phyloP scores from a whole-genome alignment of 2,113 vertebrate genomes.

The Elaphurus davidianus region DNA sequence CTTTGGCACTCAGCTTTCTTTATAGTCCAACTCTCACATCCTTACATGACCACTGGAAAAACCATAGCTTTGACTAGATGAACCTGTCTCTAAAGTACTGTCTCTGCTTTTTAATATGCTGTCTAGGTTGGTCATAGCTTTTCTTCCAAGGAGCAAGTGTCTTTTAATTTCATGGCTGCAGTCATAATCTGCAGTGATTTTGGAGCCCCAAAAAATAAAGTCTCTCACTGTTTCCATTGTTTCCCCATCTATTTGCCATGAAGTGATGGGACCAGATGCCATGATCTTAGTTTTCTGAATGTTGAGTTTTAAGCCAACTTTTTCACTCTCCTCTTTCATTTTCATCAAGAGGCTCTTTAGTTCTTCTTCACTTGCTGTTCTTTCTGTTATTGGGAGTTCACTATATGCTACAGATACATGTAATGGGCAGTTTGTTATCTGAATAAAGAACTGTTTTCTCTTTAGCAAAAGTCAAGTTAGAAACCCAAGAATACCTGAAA shows the following conservation, averaged over 20 bases:
- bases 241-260: neutral
- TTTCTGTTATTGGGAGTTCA: neutral
- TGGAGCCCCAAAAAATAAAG: neutral
- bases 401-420: neutral
- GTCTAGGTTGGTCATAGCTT: neutral
- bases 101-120: neutral
- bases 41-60: neutral
- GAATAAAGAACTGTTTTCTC: neutral
- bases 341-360: neutral
- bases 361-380: neutral
- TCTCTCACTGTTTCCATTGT: neutral
- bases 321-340: neutral
- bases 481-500: neutral
- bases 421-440: neutral
- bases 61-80: neutral
- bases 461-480: neutral
- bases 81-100: neutral
- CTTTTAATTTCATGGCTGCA: neutral
- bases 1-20: neutral
- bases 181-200: neutral
- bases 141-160: neutral
- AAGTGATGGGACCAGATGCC: neutral
- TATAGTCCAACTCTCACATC: neutral
- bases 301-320: neutral
- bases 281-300: neutral